These are phyloP conservation scores for Diceros bicornis DNA, from an alignment of 2,797 vertebrate genomes.

Conservation along the genomic window DNA sequence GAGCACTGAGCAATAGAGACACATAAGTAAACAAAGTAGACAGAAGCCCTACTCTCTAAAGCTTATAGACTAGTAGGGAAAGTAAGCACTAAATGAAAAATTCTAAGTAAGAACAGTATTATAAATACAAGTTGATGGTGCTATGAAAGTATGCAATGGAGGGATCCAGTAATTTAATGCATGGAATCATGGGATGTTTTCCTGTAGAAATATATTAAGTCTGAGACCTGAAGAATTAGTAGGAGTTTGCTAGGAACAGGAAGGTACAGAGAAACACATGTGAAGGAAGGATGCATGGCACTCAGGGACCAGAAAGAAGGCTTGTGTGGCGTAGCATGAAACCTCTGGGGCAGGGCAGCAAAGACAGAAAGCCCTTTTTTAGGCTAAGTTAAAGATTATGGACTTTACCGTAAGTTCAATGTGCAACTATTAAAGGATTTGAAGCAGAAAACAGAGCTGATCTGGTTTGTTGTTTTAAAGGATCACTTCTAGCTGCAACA, in stretches of 20 bases:
- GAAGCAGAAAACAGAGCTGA: background rate
- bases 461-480: background rate
- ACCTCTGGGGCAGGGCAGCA: background rate
- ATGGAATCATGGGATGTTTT: background rate
- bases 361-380: background rate
- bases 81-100: background rate
- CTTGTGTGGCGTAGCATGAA: background rate
- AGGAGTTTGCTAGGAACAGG: conserved; percentile 15
- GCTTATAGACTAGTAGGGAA: background rate
- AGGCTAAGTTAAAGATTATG: background rate
- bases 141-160: background rate
- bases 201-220: background rate
- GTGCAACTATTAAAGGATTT: background rate
- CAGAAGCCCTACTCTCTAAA: background rate
- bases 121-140: background rate
- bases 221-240: background rate
- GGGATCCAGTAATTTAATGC: background rate
- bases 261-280: background rate
- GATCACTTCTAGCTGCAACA: background rate
- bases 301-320: background rate
- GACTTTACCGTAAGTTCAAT: background rate
- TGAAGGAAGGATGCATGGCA: background rate
- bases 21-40: conserved; percentile 28
- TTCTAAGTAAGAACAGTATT: background rate
- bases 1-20: conserved; percentile 9